Percentiles rank a stretch among this genome's conserved stretches.
Conservation (phyloP, 2,113 vertebrate species). For the Promerops cafer region DNA sequence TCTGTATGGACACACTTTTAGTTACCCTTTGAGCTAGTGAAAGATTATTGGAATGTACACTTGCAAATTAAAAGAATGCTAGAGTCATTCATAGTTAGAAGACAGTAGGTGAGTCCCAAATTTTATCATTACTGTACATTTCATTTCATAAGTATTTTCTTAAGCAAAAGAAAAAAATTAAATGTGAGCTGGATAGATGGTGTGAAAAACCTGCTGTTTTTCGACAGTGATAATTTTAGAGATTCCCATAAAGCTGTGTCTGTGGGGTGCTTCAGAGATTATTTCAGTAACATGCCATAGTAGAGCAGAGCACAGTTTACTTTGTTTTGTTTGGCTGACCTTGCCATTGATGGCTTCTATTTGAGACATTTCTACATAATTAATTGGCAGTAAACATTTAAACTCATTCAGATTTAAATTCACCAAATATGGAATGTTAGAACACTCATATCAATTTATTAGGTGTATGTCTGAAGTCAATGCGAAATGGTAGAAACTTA, state of each 20-base stretch:
- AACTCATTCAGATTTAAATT: background rate
- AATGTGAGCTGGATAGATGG: background rate
- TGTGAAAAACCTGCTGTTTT: background rate
- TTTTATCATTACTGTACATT: background rate
- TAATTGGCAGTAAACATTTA: background rate
- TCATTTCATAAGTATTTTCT: background rate
- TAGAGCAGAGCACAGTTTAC: background rate
- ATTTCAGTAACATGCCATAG: background rate
- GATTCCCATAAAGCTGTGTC: background rate
- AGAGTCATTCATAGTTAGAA: background rate
- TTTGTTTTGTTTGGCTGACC: background rate
- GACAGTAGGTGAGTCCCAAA: background rate
- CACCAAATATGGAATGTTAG: background rate
- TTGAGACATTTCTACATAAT: background rate
- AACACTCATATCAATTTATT: background rate
- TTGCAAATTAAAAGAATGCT: background rate
- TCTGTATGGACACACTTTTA: background rate
- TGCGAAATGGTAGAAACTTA: background rate
- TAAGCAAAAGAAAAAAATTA: background rate
- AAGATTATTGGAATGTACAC: background rate
- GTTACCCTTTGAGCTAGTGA: background rate
- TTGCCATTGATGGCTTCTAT: background rate
- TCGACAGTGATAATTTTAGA: background rate
- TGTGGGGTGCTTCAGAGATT: background rate
- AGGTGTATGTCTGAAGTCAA: background rate